Percentiles rank a stretch among this genome's conserved stretches.
Evolutionary conservation across 2,113 vertebrate species (phyloP).

Genomic region (Egretta garzetta): DNA sequence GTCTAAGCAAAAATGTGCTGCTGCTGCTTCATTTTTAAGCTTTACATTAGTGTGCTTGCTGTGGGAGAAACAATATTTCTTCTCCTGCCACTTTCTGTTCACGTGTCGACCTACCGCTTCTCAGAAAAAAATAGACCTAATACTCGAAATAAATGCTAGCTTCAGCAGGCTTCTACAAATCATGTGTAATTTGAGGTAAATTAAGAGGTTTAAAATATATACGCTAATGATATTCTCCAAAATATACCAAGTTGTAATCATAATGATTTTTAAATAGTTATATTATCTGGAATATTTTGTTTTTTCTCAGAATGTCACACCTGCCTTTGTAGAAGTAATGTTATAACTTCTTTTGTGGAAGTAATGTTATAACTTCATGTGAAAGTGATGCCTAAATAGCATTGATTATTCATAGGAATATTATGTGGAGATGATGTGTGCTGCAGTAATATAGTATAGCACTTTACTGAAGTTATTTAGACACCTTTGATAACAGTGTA

Average conservation of each 20-base stretch:
- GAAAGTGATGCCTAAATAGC: not conserved
- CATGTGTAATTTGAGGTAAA: not conserved
- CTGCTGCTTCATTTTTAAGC: slow-evolving; percentile 13
- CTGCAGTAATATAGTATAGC: not conserved
- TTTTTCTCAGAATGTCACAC: not conserved
- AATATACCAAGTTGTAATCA: not conserved
- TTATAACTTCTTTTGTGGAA: not conserved
- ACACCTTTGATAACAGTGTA: not conserved
- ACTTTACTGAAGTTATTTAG: not conserved
- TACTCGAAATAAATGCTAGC: not conserved
- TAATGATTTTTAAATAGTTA: not conserved
- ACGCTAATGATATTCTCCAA: not conserved
- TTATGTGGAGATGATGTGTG: not conserved
- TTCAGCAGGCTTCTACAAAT: not conserved
- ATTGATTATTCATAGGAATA: not conserved
- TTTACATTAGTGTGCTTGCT: not conserved
- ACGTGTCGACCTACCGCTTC: not conserved
- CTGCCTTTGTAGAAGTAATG: not conserved
- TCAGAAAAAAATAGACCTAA: not conserved
- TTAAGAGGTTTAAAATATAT: not conserved
- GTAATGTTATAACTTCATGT: not conserved
- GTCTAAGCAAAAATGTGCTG: slow-evolving; percentile 31
- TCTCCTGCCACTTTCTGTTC: slow-evolving; percentile 7
- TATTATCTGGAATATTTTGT: not conserved
- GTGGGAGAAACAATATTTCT: not conserved